A percentile compares a stretch with the other conserved stretches of the same genome.
Conservation (phyloP, 1,140 invertebrate genomes). For the Aphelinus certus region DNA sequence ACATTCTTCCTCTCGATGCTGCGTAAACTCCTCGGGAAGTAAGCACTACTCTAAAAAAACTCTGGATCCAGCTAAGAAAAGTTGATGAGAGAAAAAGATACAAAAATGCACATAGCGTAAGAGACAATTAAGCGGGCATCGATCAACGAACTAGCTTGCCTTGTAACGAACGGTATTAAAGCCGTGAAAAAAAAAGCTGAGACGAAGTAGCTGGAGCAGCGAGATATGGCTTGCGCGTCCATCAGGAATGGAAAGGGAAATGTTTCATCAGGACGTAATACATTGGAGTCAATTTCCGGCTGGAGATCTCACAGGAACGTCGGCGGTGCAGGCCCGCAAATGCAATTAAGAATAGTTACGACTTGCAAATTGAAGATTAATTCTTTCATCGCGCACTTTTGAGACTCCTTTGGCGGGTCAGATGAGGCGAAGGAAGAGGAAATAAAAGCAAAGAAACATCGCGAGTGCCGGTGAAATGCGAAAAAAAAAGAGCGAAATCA, state of each 20-base stretch:
- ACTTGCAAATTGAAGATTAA: conserved; percentile 36
- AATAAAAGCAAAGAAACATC: conserved; percentile 26
- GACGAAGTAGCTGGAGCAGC: background rate
- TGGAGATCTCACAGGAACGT: background rate
- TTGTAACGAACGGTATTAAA: too few species aligned
- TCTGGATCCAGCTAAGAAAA: too few species aligned
- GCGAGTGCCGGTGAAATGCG: background rate
- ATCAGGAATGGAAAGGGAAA: conserved; percentile 28
- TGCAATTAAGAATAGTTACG: conserved; percentile 38
- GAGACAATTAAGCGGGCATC: background rate
- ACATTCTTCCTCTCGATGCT: too few species aligned
- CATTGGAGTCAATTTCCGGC: conserved; percentile 35
- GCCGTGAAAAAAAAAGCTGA: background rate
- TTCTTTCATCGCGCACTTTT: conserved; percentile 30
- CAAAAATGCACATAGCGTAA: too few species aligned
- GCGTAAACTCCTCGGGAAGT: too few species aligned
- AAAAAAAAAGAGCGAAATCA: conserved; percentile 22
- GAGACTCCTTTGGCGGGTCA: conserved; percentile 10
- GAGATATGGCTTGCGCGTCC: background rate
- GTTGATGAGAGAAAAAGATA: too few species aligned
- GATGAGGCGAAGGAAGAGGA: conserved; percentile 23
- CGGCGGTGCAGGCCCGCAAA: background rate
- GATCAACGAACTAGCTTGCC: background rate
- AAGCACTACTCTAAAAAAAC: too few species aligned
- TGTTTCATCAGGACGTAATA: conserved; percentile 35